Evolutionary conservation across 2,888 invertebrate species (phyloP), one percentile per base, ranked within the genome.

Genomic region (Nemoura dubitans): DNA sequence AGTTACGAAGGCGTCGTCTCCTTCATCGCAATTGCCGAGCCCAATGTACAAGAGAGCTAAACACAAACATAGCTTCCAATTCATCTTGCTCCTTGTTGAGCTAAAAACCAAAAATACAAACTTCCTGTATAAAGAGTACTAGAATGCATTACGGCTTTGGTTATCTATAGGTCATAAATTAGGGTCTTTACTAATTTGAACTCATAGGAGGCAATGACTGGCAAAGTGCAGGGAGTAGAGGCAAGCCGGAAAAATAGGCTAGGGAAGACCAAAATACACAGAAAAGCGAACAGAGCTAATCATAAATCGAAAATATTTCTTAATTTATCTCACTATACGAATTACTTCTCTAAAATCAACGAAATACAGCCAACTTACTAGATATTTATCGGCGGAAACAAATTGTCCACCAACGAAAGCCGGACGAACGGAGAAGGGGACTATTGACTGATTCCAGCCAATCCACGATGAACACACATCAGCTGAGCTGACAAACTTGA

Each of bases 1-100:
- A n/a, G 86, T 86, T 26, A 86, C 86, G 30, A 86, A 83, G 14
- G 30, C 86, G 29, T 86, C 86, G 26, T 86, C 86, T 76, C 84
- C 86, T 36, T 84, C 84, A 26, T 83, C 82, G 59, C 59, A 84
- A 27, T 28, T 27, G 14, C 59, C 27, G 28, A 59, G 59, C 10
- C 59, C 76, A 26, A 76, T 59, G 27, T 76, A 28, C 21, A 84
- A 21, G 7, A 76, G 43, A 10, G 59, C 84, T 21, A 84, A 25
- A 26, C 43, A 76, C 84, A 84, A 84, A 76, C 84, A 76, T 26
- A 84, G 28, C 84, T 84, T 84, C 84, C 84, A 84, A 76, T 84
- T 84, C 84, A 84, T 84, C 29, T 28, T 84, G 3, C 30, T 29
- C n/a, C 27, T 28, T 78, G 78, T 78, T 28, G 78, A 26, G 27